These are phyloP conservation scores for Erebia palarica DNA, from an alignment of 2,888 invertebrate species.

Conservation along the genomic window DNA sequence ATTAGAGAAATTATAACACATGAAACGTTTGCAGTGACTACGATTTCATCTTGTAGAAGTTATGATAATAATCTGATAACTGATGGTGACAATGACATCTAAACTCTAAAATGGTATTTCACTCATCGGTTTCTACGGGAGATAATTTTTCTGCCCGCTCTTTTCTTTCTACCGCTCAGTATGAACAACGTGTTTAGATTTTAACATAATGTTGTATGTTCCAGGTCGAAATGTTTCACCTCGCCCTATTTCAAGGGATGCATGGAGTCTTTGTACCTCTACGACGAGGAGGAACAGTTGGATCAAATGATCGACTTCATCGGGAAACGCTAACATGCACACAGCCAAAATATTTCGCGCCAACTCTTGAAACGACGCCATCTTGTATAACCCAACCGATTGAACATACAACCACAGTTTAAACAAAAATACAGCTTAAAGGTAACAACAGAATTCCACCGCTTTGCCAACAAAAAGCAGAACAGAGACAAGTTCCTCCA, in stretches of 20 bases:
- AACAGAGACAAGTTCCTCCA: conserved; percentile 64
- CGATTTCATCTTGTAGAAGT: too few relatives aligned
- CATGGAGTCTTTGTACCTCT: conserved; percentile 89
- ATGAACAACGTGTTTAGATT: not conserved
- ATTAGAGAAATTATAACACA: too few relatives aligned
- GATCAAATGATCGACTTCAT: conserved; percentile 91
- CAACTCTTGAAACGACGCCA: conserved; percentile 57
- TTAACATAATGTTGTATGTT: conserved; percentile 51
- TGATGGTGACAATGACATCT: too few relatives aligned
- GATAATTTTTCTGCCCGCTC: not conserved
- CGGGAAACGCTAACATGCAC: conserved; percentile 82
- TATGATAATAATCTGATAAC: too few relatives aligned
- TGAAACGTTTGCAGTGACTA: too few relatives aligned
- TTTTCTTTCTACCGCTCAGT: not conserved
- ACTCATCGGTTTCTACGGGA: too few relatives aligned
- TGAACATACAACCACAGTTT: conserved; percentile 49
- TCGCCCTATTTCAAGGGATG: conserved; percentile 91
- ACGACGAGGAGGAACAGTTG: conserved; percentile 89
- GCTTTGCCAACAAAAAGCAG: conserved; percentile 67
- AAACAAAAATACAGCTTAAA: conserved; percentile 50
- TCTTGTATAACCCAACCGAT: conserved; percentile 56
- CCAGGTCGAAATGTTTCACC: conserved; percentile 90
- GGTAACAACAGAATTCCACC: conserved; percentile 56
- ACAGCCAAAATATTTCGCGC: conserved; percentile 56
- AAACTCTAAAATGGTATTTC: too few relatives aligned